Conservation (phyloP, 2,797 vertebrate genomes). For the Notoglanidium macrostoma region DNA sequence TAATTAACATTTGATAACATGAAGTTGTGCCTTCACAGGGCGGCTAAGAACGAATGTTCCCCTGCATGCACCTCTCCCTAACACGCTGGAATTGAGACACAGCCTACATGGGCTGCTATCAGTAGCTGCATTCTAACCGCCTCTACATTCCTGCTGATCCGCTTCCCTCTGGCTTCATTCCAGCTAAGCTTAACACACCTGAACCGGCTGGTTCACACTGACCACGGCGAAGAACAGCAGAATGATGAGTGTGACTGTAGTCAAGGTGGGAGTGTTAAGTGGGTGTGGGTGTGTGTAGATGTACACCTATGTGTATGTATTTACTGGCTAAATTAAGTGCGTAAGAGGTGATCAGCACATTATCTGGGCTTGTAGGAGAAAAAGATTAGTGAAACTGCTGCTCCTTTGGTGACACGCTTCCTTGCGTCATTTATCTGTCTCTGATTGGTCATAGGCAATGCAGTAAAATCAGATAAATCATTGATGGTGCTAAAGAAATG, state of each 20-base stretch:
- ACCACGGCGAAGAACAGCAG: not conserved
- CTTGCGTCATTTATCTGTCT: not conserved
- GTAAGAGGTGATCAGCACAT: conserved; percentile 31
- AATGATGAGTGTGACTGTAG: conserved; percentile 2
- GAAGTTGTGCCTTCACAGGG: not conserved
- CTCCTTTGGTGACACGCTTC: conserved; percentile 14
- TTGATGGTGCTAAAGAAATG: not conserved
- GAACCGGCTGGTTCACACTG: conserved; percentile 70
- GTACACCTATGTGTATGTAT: not conserved
- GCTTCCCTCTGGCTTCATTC: conserved; percentile 55
- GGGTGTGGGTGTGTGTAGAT: conserved; percentile 7
- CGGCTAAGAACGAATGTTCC: not conserved
- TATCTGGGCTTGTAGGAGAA: conserved; percentile 20
- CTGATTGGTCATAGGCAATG: not conserved
- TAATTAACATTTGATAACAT: not conserved
- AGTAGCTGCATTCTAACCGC: conserved; percentile 36
- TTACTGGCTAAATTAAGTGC: conserved; percentile 49
- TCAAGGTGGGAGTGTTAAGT: conserved; percentile 41
- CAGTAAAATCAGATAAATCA: not conserved
- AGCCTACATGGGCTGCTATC: not conserved
- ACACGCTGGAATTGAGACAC: not conserved
- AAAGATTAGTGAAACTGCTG: conserved; percentile 17
- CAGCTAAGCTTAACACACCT: conserved; percentile 64
- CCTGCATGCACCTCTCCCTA: not conserved
- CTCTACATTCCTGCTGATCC: conserved; percentile 32